Evolutionary conservation across 2,797 vertebrate genomes (phyloP).

Genomic region (Delichon dasypus): DNA sequence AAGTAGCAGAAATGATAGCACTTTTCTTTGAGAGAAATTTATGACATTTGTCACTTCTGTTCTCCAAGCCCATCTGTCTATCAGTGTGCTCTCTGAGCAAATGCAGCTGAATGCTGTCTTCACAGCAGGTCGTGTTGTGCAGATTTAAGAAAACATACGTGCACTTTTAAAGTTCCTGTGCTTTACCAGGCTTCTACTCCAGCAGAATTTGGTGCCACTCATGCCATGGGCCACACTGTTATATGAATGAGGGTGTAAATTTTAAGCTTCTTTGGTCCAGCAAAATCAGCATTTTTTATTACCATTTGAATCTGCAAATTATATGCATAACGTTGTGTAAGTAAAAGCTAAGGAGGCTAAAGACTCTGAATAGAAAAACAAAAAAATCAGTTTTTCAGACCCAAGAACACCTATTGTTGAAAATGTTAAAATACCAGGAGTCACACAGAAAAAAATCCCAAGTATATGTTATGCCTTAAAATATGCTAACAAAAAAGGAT

Average conservation of each 20-base stretch:
- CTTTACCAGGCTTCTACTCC: background rate
- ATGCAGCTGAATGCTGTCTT: background rate
- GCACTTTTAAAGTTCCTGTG: background rate
- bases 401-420: background rate
- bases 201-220: background rate
- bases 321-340: background rate
- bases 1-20: conserved; percentile 11
- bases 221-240: background rate
- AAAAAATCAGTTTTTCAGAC: background rate
- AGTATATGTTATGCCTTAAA: background rate
- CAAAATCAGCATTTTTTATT: accelerated
- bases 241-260: background rate
- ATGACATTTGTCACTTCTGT: conserved; percentile 26
- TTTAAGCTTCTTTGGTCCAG: background rate
- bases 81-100: conserved; percentile 3
- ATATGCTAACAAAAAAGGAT: background rate
- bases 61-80: conserved; percentile 34
- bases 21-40: conserved; percentile 33
- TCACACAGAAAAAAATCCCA: background rate
- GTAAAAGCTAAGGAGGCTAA: background rate
- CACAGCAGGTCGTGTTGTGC: background rate
- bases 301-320: background rate
- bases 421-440: background rate
- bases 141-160: background rate
- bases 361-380: background rate